These are phyloP conservation scores for Anas platyrhynchos DNA, from an alignment of 2,113 vertebrate species.

Conservation along the genomic window DNA sequence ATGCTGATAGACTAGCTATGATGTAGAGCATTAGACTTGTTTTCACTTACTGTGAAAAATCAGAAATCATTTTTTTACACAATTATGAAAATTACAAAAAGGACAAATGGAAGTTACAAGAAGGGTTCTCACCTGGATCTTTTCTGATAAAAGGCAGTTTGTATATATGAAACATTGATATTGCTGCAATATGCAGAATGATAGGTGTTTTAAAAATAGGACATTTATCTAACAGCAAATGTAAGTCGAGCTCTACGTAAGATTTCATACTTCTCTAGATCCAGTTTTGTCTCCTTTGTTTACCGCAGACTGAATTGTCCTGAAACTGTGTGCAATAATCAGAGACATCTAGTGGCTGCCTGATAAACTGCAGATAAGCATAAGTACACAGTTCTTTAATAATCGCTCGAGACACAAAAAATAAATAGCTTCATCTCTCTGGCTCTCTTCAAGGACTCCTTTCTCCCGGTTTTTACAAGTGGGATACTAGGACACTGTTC, in stretches of 20 bases:
- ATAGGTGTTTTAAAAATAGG: background rate
- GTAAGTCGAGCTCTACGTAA: background rate
- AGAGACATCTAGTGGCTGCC: constrained; percentile 66
- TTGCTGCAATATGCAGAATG: background rate
- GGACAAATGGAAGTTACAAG: background rate
- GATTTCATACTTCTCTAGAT: background rate
- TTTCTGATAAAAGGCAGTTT: background rate
- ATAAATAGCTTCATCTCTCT: background rate
- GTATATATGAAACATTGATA: rapidly evolving
- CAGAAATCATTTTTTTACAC: background rate
- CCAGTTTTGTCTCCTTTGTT: constrained; percentile 39
- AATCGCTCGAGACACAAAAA: background rate
- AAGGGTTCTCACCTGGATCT: background rate
- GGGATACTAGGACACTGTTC: background rate
- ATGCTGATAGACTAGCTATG: background rate
- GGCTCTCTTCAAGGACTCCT: rapidly evolving
- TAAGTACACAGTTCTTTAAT: background rate
- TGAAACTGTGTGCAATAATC: constrained; percentile 34
- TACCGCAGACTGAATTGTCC: background rate
- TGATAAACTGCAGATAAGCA: constrained; percentile 36
- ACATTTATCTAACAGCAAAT: background rate
- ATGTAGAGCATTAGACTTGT: background rate
- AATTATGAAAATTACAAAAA: background rate
- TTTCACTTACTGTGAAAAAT: background rate
- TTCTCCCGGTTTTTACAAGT: background rate